Conservation (phyloP, 2,113 vertebrate genomes). For the Hydrolagus affinis region DNA sequence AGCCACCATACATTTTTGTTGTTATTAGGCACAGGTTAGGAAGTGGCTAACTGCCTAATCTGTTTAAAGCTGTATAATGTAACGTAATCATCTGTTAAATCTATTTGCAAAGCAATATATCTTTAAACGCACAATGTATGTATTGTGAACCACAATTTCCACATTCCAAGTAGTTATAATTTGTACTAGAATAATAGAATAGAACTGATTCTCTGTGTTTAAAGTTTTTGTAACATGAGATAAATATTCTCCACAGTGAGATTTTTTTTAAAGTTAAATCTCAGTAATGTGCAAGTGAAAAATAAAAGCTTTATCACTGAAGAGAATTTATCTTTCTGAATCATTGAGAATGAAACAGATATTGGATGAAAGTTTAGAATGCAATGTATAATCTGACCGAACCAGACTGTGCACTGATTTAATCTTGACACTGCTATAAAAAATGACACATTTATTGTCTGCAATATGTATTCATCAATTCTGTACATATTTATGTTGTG, state of each 20-base stretch:
- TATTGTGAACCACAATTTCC: not conserved
- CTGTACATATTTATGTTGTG: conserved; percentile 28
- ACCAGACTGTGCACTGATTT: conserved; percentile 29
- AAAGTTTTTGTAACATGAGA: not conserved
- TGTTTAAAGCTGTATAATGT: not conserved
- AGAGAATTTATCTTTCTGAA: conserved; percentile 31
- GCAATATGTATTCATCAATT: conserved; percentile 31
- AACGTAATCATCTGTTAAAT: not conserved
- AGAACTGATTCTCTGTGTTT: not conserved
- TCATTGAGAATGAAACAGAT: conserved; percentile 29
- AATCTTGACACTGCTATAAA: conserved; percentile 30
- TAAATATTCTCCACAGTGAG: not conserved
- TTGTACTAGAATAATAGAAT: not conserved
- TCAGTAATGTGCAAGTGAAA: conserved; percentile 18
- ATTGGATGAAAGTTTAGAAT: conserved; percentile 28
- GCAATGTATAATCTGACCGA: conserved; percentile 27
- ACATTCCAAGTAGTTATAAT: not conserved
- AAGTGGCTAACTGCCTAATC: not conserved
- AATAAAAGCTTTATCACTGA: conserved; percentile 24
- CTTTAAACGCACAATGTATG: not conserved
- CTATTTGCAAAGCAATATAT: conserved; percentile 18
- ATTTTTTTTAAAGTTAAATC: conserved; percentile 24
- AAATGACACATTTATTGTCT: conserved; percentile 32
- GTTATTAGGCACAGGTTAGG: not conserved
- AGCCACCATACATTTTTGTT: not conserved